Percentiles rank a stretch among this genome's conserved stretches.
Conservation (phyloP, 2,888 invertebrate species). For the Drosophila rellima region DNA sequence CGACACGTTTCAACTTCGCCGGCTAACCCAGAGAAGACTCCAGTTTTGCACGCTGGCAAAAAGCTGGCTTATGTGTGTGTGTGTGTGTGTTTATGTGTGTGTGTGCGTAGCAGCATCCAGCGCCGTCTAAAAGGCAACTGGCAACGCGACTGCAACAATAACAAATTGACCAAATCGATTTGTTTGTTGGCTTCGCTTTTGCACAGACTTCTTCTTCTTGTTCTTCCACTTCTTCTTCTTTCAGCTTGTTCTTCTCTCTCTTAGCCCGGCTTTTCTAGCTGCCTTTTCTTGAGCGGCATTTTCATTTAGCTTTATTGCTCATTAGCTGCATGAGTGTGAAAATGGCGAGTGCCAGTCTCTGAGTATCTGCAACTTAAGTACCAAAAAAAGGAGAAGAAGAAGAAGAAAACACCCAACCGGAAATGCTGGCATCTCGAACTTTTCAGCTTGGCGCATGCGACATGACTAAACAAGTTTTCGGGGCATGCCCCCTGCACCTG, state of each 20-base stretch:
- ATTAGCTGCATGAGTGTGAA: conserved; percentile 78
- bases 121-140: conserved; percentile 23
- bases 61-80: conserved; percentile 12
- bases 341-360: conserved; percentile 68
- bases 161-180: conserved; percentile 82
- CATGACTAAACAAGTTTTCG: conserved; percentile 52
- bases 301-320: conserved; percentile 80
- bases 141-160: conserved; percentile 69
- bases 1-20: conserved; percentile 84
- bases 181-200: conserved; percentile 67
- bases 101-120: conserved; percentile 25
- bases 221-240: conserved; percentile 19
- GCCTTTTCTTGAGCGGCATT: conserved; percentile 66
- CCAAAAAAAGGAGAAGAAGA: too few species aligned
- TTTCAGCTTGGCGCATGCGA: conserved; percentile 53
- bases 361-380: conserved; percentile 10
- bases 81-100: conserved; percentile 2
- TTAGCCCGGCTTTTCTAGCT: conserved; percentile 19
- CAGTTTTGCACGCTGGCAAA: conserved; percentile 77
- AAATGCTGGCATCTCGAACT: conserved; percentile 49
- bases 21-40: conserved; percentile 72
- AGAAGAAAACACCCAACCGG: conserved; percentile 56
- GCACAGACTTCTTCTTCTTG: conserved; percentile 26
- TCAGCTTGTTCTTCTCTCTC: conserved; percentile 21
- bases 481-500: conserved; percentile 13